A percentile compares a stretch with the other conserved stretches of the same genome.
These are phyloP conservation scores for Eptesicus fuscus DNA, from an alignment of 2,113 vertebrate genomes.

Conservation along the genomic window DNA sequence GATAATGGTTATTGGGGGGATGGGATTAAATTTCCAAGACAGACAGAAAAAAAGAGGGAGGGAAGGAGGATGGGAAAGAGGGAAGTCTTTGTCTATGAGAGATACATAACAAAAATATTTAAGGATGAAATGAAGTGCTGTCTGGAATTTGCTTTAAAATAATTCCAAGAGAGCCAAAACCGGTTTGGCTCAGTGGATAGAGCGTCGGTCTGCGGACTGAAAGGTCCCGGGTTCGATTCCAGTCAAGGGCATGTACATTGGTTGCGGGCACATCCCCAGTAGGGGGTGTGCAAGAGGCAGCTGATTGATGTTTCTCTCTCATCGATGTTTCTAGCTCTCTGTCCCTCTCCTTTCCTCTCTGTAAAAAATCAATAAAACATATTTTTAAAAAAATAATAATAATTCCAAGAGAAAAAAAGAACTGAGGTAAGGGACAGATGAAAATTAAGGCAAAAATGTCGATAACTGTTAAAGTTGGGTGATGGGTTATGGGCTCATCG, in stretches of 20 bases:
- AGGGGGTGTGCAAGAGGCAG: too few relatives aligned
- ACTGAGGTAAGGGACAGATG: background rate
- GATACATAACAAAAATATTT: background rate
- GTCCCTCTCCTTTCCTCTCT: too few relatives aligned
- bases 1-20: background rate
- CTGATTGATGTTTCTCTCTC: too few relatives aligned
- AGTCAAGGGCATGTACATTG: too few relatives aligned
- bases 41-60: background rate
- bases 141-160: constrained; percentile 39
- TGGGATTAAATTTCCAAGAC: background rate
- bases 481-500: background rate
- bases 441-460: background rate
- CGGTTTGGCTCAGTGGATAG: too few relatives aligned
- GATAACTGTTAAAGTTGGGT: background rate
- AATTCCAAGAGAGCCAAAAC: constrained; percentile 14
- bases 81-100: background rate
- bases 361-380: too few relatives aligned
- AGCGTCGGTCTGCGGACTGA: too few relatives aligned
- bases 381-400: too few relatives aligned
- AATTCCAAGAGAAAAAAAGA: background rate
- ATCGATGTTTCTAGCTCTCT: too few relatives aligned
- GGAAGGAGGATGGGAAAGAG: too few relatives aligned
- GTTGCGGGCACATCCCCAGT: too few relatives aligned
- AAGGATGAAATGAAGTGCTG: background rate
- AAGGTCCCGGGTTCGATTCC: too few relatives aligned